phyloP scores from a whole-genome alignment of 2,113 vertebrate species.

The Eudyptes chrysolophus region DNA sequence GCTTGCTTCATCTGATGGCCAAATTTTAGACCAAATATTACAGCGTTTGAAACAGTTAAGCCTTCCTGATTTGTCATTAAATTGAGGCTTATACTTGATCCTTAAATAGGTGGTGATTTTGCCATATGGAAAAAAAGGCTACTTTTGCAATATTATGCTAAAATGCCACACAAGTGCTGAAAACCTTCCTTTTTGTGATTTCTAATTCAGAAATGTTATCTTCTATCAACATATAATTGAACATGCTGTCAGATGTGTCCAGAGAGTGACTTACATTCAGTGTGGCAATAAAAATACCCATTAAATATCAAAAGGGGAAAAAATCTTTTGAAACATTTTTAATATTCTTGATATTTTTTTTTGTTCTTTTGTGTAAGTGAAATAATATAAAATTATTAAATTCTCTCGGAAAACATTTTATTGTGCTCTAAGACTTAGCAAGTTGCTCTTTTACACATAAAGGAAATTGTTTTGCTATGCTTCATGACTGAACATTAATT shows the following conservation, averaged over 20 bases:
- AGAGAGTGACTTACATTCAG: background rate
- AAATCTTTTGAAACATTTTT: background rate
- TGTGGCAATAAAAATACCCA: background rate
- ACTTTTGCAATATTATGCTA: background rate
- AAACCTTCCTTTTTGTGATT: background rate
- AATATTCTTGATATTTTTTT: background rate
- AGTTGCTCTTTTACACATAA: background rate
- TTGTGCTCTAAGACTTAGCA: background rate
- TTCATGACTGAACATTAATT: background rate
- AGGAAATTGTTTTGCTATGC: background rate
- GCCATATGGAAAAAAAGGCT: background rate
- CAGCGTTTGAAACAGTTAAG: background rate
- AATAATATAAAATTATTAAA: background rate
- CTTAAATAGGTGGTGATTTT: background rate
- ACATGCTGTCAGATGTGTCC: background rate
- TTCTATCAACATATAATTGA: background rate
- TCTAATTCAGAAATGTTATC: background rate
- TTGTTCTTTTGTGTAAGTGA: background rate
- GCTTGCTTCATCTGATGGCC: background rate
- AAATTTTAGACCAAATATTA: background rate
- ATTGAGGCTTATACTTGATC: background rate
- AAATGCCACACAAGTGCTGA: background rate
- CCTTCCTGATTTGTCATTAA: background rate
- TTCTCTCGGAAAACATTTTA: background rate
- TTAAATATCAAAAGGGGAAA: background rate